These are phyloP conservation scores for Saturnia japonica DNA, from an alignment of 2,888 invertebrate species.

Conservation along the genomic window DNA sequence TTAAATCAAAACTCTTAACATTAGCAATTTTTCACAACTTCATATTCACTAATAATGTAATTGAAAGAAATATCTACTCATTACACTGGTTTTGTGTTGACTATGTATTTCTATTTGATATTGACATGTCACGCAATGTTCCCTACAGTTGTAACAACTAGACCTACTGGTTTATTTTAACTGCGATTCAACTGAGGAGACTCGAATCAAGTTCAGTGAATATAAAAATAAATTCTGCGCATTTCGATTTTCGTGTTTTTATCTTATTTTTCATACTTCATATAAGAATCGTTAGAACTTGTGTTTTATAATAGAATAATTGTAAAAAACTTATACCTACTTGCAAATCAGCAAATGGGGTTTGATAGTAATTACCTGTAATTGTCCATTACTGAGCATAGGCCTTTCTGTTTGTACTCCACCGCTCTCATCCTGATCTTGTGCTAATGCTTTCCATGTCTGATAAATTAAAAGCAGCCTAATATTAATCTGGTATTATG, in stretches of 20 bases:
- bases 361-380: no score
- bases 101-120: no score
- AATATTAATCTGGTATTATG: no score
- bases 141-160: not conserved
- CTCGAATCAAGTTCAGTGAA: not conserved
- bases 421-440: no score
- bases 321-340: no score
- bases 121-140: not conserved
- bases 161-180: slow-evolving; percentile 4
- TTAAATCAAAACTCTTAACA: not conserved
- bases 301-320: not conserved
- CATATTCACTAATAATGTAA: not conserved
- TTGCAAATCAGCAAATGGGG: no score
- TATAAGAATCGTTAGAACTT: not conserved
- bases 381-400: no score
- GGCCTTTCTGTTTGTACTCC: no score
- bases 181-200: not conserved
- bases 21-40: not conserved
- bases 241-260: not conserved
- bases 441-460: no score
- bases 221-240: not conserved
- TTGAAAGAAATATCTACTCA: not conserved
- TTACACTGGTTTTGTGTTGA: no score
- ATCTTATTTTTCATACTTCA: not conserved
- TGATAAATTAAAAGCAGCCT: no score